Evolutionary conservation across 2,797 vertebrate species (phyloP), one percentile per base, ranked within the genome.

Genomic region (Poeciliopsis infans): DNA sequence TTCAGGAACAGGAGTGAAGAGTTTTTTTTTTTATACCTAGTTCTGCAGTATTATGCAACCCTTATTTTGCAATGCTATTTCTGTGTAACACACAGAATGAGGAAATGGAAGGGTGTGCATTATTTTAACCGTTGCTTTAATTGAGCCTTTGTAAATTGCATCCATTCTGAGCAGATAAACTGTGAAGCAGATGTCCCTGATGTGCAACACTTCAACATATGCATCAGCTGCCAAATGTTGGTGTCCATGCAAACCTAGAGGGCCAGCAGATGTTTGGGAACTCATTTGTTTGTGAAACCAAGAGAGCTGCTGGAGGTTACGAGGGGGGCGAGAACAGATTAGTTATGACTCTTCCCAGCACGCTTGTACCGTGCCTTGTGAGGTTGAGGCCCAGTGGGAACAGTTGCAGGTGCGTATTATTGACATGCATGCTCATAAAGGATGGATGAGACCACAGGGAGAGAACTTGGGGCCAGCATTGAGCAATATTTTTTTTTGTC

Each of bases 391-490:
- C 23, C 75, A 72, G 88, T 94, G 95, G 85, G 95, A 96, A 92
- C 79, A 75, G 64, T 59, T 75, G 72, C 95, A 96, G 95, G 91
- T 96, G 95, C 88, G 77, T 76, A 75, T 25, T 95, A 84, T 95
- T 94, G 91, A 91, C 91, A 81, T 73, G 83, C 46, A 84, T 70
- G 72, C 71, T 74, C 55, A 73, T 82, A 66, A 71, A 74, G 81
- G 83, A 88, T 85, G 85, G 86, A 83, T 85, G 85, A 89, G 83
- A 82, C 86, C 83, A 75, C 82, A 88, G 75, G 47, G 69, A 72
- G 51, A 57, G n/a, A 78, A 73, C 61, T 59, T 57, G 75, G 83
- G 7, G 76, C 86, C 90, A 91, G 92, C 80, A 46, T 51, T 25
- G 43, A 84, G 77, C 25, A 33, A 68, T 47, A 13, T 18, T 10